Conservation (phyloP, 2,113 vertebrate genomes). For the Heloderma charlesbogerti region DNA sequence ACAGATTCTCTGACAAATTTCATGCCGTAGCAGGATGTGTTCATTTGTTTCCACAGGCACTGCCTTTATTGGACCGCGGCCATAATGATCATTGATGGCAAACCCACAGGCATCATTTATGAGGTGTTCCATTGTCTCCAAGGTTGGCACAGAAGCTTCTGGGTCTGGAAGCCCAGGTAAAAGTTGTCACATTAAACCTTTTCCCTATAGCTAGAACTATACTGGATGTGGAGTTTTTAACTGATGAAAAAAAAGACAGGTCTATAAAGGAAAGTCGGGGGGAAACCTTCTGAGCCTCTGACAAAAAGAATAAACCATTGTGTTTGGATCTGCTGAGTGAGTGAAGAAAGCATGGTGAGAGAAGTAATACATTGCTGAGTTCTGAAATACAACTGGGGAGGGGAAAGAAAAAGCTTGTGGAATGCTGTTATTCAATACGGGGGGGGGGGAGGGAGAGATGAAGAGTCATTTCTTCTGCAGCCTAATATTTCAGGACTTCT, state of each 20-base stretch:
- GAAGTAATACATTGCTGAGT: not conserved
- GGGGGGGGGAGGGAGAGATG: not conserved
- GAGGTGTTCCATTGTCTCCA: not conserved
- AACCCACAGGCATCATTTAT: not conserved
- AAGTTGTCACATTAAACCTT: not conserved
- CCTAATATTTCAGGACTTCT: not conserved
- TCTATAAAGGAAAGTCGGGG: not conserved
- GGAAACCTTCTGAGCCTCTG: not conserved
- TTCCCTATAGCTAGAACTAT: not conserved
- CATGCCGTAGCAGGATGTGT: not conserved
- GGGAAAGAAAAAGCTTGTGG: not conserved
- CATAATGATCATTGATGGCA: slow-evolving; percentile 6
- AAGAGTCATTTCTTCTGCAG: not conserved
- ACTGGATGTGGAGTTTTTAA: not conserved
- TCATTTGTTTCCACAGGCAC: not conserved
- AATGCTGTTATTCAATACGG: not conserved
- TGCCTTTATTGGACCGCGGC: not conserved
- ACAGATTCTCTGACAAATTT: not conserved
- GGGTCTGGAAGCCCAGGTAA: not conserved
- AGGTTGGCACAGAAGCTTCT: not conserved
- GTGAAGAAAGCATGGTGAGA: not conserved
- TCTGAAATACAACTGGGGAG: not conserved
- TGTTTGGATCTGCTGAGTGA: not conserved
- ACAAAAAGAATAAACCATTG: not conserved
- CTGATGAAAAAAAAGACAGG: not conserved